These are phyloP conservation scores for Theocolax elegans DNA, from an alignment of 1,140 invertebrate genomes.

Conservation along the genomic window DNA sequence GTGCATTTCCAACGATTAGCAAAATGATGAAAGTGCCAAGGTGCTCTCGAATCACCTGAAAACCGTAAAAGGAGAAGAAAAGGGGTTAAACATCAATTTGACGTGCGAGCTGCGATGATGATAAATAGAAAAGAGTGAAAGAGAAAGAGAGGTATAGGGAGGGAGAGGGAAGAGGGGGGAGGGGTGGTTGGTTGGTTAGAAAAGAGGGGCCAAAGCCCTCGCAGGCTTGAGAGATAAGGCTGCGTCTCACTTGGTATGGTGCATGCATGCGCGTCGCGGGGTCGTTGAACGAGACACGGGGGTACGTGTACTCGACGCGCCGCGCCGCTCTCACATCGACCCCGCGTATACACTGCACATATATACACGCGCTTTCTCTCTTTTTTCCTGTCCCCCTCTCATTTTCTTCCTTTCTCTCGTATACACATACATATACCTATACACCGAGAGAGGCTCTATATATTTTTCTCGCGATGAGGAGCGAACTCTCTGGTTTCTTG, in stretches of 20 bases:
- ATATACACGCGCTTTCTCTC: slow-evolving; percentile 5
- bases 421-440: no score
- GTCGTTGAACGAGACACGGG: slow-evolving; percentile 62
- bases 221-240: no score
- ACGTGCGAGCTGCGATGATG: no score
- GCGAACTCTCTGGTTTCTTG: no score
- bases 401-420: slow-evolving; percentile 16
- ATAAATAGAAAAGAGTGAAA: no score
- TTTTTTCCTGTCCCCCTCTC: slow-evolving; percentile 14
- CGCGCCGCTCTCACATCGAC: slow-evolving; percentile 53
- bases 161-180: not conserved
- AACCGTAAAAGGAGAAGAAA: no score
- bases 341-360: no score
- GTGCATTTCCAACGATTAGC: no score
- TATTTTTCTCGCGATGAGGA: not conserved
- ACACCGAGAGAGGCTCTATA: not conserved
- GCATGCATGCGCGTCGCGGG: slow-evolving; percentile 51
- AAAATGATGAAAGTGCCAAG: no score
- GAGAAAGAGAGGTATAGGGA: not conserved
- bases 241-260: no score
- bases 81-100: no score
- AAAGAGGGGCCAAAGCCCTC: not conserved
- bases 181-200: not conserved
- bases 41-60: no score
- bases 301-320: slow-evolving; percentile 49